Base-by-base conservation (phyloP, 2,888 invertebrate species). In the Timema podura region DNA sequence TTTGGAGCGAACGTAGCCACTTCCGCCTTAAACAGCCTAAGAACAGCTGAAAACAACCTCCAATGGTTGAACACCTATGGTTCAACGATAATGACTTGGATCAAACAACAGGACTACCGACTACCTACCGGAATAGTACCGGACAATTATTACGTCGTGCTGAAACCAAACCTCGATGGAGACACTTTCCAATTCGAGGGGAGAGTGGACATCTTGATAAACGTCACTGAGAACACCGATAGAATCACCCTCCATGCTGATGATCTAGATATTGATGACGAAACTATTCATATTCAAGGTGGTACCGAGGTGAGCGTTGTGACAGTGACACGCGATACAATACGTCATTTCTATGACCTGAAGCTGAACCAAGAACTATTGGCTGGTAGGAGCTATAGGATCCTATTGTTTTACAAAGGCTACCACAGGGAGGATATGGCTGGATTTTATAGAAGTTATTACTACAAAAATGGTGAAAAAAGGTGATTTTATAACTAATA, bases 91-190 rank as follows among this genome's bases (percentile, higher is more conserved):
- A 44, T 45, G 10, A 30, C 11, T 9, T 61, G 61, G 61, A 6
- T 61, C 10, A 61, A 61, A 45, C 16, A 61, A 45, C 61, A 61
- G 61, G 76, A 77, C 6, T 86, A 83, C 75, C 81, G 86, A 8
- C 79, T 87, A 2, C 84, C 85, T 0, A 80, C 77, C 0, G 81
- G 81, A 0, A 82, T 88, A 0, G 71, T 70, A 2, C 90, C 89
- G 0, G 76, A 74, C 0, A 79, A 79, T n/a, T 91, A 89, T 74
- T 79, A 82, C 48, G 80, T 89, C 0, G 75, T 80, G 0, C 75
- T 90, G 6, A 80, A 79, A 0, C 87, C 87, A 0, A 82, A 85
- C 73, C 81, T 88, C 6, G 78, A 83, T 46, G 79, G 77, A 0
- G 68, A 67, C 1, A 77, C 77, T 0, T 46, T 47, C 61, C 61